Percentiles rank a stretch among this genome's conserved stretches.
Conservation (phyloP, 2,113 vertebrate species). For the Rissa tridactyla region DNA sequence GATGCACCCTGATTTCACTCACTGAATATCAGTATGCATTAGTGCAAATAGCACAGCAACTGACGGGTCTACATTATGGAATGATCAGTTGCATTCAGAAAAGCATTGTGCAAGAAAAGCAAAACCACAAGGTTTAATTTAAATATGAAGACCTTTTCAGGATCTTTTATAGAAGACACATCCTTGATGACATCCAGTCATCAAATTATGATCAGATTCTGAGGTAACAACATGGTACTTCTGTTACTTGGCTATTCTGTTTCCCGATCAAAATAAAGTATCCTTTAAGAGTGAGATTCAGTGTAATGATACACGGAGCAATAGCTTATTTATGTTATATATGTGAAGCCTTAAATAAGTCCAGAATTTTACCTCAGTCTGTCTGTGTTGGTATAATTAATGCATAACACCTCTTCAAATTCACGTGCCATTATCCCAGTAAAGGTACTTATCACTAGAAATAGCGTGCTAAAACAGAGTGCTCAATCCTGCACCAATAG, state of each 20-base stretch:
- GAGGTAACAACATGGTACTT: neutral
- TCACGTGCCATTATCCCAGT: neutral
- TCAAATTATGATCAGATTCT: neutral
- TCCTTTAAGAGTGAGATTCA: neutral
- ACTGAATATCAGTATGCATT: neutral
- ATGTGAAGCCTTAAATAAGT: neutral
- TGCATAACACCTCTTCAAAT: neutral
- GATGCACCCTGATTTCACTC: neutral
- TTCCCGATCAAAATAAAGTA: neutral
- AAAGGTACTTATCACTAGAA: neutral
- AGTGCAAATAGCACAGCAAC: neutral
- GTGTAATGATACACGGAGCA: neutral
- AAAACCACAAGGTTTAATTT: neutral
- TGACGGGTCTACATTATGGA: neutral
- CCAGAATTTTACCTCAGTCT: neutral
- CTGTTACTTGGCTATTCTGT: neutral
- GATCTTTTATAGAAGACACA: neutral
- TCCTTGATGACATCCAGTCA: neutral
- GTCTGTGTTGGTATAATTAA: neutral
- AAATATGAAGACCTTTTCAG: neutral
- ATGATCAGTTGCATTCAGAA: neutral
- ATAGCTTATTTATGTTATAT: neutral
- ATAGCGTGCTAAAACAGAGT: neutral
- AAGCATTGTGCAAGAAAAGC: neutral
- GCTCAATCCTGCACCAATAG: neutral